These are phyloP conservation scores for Cephalopterus ornatus DNA, from an alignment of 2,113 vertebrate genomes.

Conservation along the genomic window DNA sequence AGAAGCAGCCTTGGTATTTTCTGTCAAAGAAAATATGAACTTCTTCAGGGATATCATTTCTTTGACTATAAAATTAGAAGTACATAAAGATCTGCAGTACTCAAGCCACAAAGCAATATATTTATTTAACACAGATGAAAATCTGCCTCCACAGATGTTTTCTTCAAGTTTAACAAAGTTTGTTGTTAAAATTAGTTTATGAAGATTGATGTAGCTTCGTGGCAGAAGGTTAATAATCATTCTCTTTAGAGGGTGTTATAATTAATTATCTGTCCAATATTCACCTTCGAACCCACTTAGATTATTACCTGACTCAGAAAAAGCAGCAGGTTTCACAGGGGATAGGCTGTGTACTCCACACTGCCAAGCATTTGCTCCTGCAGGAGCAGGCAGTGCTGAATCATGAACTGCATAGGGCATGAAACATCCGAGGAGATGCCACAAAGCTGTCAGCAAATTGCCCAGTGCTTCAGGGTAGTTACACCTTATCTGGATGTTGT, in stretches of 20 bases:
- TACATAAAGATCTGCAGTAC: not conserved
- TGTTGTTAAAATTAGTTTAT: not conserved
- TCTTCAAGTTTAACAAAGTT: not conserved
- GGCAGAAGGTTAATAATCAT: conserved; percentile 12
- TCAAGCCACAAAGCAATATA: not conserved
- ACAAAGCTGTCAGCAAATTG: not conserved
- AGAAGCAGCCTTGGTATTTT: not conserved
- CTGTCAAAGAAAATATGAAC: not conserved
- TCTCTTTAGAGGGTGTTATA: not conserved
- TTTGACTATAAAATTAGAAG: not conserved
- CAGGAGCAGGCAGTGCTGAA: not conserved
- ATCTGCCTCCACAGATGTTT: not conserved
- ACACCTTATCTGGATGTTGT: not conserved
- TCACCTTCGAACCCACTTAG: not conserved
- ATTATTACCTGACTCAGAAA: not conserved
- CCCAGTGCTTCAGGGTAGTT: rapidly evolving
- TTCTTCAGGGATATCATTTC: not conserved
- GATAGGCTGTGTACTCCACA: not conserved
- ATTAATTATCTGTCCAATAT: conserved; percentile 41
- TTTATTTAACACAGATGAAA: not conserved
- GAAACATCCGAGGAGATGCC: not conserved
- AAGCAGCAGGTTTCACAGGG: not conserved
- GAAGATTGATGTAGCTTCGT: not conserved
- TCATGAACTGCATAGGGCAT: rapidly evolving
- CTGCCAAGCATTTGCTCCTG: not conserved